phyloP scores from a whole-genome alignment of 1,140 invertebrate species.

The Leptinotarsa texana region DNA sequence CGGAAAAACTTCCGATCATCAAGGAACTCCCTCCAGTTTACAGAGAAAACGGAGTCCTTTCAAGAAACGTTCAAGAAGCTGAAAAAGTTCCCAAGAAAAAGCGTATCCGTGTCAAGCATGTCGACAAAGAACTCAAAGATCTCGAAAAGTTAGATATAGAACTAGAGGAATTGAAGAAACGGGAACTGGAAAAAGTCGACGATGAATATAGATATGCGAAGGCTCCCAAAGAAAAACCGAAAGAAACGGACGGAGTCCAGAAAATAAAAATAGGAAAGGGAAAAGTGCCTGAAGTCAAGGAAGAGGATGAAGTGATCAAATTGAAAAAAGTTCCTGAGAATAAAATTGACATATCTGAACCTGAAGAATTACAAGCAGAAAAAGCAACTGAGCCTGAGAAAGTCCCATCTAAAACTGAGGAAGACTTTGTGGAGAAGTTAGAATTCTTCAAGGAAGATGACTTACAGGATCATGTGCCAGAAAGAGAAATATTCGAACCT shows the following conservation, averaged over 20 bases:
- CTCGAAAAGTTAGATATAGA: slow-evolving; percentile 66
- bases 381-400: slow-evolving; percentile 29
- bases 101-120: slow-evolving; percentile 56
- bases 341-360: slow-evolving; percentile 30
- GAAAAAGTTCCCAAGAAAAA: slow-evolving; percentile 64
- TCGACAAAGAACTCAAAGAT: slow-evolving; percentile 64
- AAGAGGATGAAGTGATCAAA: slow-evolving; percentile 40
- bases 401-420: slow-evolving; percentile 39
- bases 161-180: slow-evolving; percentile 57
- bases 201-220: slow-evolving; percentile 49
- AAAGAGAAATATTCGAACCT: slow-evolving; percentile 42
- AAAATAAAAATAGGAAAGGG: slow-evolving; percentile 59
- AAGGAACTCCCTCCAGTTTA: slow-evolving; percentile 59
- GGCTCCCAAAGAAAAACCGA: slow-evolving; percentile 50
- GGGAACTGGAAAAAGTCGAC: slow-evolving; percentile 54
- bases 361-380: slow-evolving; percentile 41
- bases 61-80: slow-evolving; percentile 72
- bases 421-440: background rate
- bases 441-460: slow-evolving; percentile 41
- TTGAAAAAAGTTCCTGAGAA: slow-evolving; percentile 47
- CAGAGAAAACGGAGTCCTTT: slow-evolving; percentile 67
- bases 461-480: slow-evolving; percentile 43
- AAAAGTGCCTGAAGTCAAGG: slow-evolving; percentile 55
- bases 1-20: slow-evolving; percentile 59
- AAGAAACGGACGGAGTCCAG: slow-evolving; percentile 54